Evolutionary conservation across 2,888 invertebrate genomes (phyloP).

Genomic region (Lumbricus terrestris): DNA sequence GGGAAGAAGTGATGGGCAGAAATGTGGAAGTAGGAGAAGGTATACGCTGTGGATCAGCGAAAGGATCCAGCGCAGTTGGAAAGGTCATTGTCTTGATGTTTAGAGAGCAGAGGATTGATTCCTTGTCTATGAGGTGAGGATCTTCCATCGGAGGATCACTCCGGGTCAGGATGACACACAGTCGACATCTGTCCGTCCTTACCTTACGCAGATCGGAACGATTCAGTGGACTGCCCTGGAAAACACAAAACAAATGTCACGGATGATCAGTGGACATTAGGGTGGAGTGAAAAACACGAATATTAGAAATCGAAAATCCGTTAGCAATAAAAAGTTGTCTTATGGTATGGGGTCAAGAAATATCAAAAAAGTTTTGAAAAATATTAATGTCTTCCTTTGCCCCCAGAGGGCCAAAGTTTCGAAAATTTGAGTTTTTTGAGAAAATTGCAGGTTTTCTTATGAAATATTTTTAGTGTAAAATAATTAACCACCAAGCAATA

Average conservation of each 20-base stretch:
- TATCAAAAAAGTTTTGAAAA: no score
- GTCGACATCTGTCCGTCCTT: slow-evolving; percentile 98
- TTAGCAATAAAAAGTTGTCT: no score
- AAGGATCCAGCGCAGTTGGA: slow-evolving; percentile 29
- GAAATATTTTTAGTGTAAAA: no score
- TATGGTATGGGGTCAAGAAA: no score
- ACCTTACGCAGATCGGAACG: slow-evolving; percentile 98
- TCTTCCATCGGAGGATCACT: slow-evolving; percentile 71
- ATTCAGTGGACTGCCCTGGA: slow-evolving; percentile 87
- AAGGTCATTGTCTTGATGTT: slow-evolving; percentile 82
- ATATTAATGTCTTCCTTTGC: no score
- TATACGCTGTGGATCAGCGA: slow-evolving; percentile 22
- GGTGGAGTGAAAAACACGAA: no score
- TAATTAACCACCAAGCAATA: no score
- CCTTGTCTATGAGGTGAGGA: slow-evolving; percentile 63
- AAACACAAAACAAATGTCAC: background rate
- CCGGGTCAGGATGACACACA: slow-evolving; percentile 99
- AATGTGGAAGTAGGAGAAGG: background rate
- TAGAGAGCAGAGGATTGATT: slow-evolving; percentile 96
- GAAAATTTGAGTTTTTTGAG: no score
- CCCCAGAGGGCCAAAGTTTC: no score
- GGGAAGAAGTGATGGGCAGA: background rate
- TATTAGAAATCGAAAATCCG: no score
- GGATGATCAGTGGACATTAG: no score
- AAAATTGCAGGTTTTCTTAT: no score